phyloP scores from a whole-genome alignment of 53 echinoderm and acorn worm genomes.

The Holothuria leucospilota region DNA sequence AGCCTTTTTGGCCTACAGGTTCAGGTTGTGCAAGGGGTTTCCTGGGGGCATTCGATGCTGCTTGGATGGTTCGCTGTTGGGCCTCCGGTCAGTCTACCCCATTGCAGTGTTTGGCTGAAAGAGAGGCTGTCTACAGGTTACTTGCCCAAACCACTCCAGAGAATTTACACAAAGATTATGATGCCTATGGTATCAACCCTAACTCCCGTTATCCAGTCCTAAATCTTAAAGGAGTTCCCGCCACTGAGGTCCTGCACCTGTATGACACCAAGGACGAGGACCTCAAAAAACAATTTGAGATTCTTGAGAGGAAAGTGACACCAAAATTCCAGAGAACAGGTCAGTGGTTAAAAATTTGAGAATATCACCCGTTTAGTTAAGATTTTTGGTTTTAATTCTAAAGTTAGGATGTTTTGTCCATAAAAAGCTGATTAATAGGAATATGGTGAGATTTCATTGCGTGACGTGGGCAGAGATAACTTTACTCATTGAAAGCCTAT shows the following conservation, averaged over 20 bases:
- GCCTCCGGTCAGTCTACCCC: conserved; percentile 76
- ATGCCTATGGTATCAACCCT: conserved; percentile 73
- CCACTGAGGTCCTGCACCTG: conserved; percentile 77
- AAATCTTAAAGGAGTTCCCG: conserved; percentile 69
- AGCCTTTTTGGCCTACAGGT: conserved; percentile 99
- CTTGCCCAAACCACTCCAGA: conserved; percentile 98
- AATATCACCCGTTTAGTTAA: too few relatives aligned
- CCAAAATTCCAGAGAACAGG: conserved; percentile 69
- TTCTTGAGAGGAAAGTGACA: conserved; percentile 65
- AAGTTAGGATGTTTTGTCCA: too few relatives aligned
- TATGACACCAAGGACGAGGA: conserved; percentile 90
- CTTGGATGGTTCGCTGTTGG: conserved; percentile 94
- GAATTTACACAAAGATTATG: conserved; percentile 77
- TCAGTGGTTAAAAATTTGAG: neutral
- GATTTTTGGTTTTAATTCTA: too few relatives aligned
- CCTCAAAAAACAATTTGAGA: conserved; percentile 78
- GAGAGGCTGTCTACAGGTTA: conserved; percentile 90
- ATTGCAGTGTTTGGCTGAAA: conserved; percentile 83
- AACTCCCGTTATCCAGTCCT: conserved; percentile 85
- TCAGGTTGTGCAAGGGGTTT: conserved; percentile 98
- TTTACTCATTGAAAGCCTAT: too few relatives aligned
- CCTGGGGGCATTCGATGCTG: conserved; percentile 86
- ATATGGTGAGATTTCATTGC: too few relatives aligned
- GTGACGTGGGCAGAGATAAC: too few relatives aligned
- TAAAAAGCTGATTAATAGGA: too few relatives aligned